Evolutionary conservation across 2,113 vertebrate species (phyloP), one percentile per base, ranked within the genome.

Genomic region (Serinus canaria): DNA sequence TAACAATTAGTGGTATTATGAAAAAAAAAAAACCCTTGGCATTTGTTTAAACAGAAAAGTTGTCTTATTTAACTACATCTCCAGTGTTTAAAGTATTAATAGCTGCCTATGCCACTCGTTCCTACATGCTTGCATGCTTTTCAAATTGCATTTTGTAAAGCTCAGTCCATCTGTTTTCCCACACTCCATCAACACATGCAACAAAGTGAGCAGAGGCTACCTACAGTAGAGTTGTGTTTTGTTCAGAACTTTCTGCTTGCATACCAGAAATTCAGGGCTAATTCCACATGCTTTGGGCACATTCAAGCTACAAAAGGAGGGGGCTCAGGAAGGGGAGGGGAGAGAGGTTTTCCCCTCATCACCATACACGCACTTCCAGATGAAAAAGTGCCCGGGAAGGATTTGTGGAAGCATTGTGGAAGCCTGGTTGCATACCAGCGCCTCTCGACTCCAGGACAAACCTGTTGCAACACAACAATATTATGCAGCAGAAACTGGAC

Each of bases 161-260:
- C 89, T 77, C 8, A 6, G 87, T 83, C 96, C 97, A 97, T 95
- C 97, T 97, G 96, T 97, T 97, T 97, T 97, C 97, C 96, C 97
- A 97, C 96, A 97, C 92, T 97, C 87, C 25, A 16, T 64, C 66
- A 83, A 87, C 76, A 68, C 79, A 52, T 30, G 80, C 74, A 94
- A 68, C 64, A 74, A 89, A 96, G 94, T 44, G 77, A 92, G 89
- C 78, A 91, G 79, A 76, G 84, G 58, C 73, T 96, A 97, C 96
- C 95, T 96, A 90, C 9, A 5, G 46, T n/a, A 79, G 58, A 46
- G 80, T 16, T 74, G 72, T n/a, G 33, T 83, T 91, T 74, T 83
- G 80, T 62, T 87, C 55, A 59, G 95, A 81, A 94, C 70, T 95
- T 97, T 95, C 93, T 95, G 94, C 91, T 94, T 83, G 89, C 94